Base-by-base conservation (phyloP, 2,113 vertebrate species). In the Scophthalmus maximus region DNA sequence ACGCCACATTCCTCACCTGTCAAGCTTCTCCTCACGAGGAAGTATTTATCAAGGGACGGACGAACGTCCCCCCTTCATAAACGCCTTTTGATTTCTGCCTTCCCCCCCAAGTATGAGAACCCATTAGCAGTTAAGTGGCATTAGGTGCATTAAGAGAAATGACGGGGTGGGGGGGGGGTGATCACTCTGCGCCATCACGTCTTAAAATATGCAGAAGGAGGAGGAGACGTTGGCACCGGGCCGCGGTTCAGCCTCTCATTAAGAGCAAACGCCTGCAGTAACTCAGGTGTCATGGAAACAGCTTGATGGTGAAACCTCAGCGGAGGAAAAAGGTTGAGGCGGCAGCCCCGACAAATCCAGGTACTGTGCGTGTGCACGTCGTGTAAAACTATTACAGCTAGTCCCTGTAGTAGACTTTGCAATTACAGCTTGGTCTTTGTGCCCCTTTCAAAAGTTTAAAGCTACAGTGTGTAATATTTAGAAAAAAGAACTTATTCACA, bases 111-210 rank as follows among this genome's bases (percentile, higher is more conserved):
- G 55, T 83, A 73, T 78, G 83, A 87, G 79, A 86, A 63, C 66
- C n/a, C 80, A 79, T 89, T 83, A 88, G 78, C 49, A 64, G 79
- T 85, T 83, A 88, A 87, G 88, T 84, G 72, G 80, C 74, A 83
- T 91, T 78, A 69, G 69, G 72, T 68, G 81, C 81, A 90, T 92
- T 88, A 89, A 84, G 79, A 63, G 81, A 82, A 88, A 86, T 69
- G 38, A 73, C 65, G 36, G 63, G 61, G 52, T 69, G 38, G 72
- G 65, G 36, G 63, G 61, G 52, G 79, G 80, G 90, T 87, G 85
- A 90, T 90, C 52, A 53, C n/a, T 15, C 14, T 17, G 42, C 8
- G 36, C 36, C 1, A 70, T 73, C 17, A 10, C 78, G 77, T 84
- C 68, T 51, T 86, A 75, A 85, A 88, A 91, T 85, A 83, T 87